A percentile compares a stretch with the other conserved stretches of the same genome.
These are phyloP conservation scores for Melangyna quadrimaculata DNA, from an alignment of 2,888 invertebrate genomes.

Conservation along the genomic window DNA sequence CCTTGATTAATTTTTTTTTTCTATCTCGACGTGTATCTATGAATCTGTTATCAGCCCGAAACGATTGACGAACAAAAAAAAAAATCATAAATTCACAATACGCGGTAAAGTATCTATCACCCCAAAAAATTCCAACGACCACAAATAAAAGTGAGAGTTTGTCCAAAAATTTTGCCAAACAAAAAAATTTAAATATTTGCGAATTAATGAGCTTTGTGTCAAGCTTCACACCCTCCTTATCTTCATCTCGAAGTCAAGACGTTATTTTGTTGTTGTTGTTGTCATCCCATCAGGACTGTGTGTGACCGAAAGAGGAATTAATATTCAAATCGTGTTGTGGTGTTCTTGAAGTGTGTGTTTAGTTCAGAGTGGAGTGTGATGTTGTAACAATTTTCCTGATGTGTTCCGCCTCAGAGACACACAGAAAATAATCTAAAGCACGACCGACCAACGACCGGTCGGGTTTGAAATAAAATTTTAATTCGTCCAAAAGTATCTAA, in stretches of 20 bases:
- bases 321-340: constrained; percentile 67
- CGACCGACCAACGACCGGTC: constrained; percentile 19
- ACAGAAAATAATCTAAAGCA: constrained; percentile 3
- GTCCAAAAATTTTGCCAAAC: constrained; percentile 8
- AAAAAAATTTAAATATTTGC: constrained; percentile 13
- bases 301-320: constrained; percentile 48
- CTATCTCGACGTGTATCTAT: not conserved
- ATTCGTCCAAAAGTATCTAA: constrained; percentile 10
- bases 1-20: not conserved
- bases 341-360: constrained; percentile 35
- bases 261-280: not conserved
- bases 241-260: not conserved
- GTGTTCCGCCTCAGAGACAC: constrained; percentile 33
- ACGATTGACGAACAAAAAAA: constrained; percentile 7
- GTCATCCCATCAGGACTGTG: constrained; percentile 17
- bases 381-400: constrained; percentile 27
- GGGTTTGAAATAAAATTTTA: constrained; percentile 13
- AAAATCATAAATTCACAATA: constrained; percentile 23
- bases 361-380: constrained; percentile 28
- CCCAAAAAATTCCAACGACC: not conserved
- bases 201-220: not conserved
- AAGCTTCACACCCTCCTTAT: not conserved
- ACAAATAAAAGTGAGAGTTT: constrained; percentile 58
- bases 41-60: constrained; percentile 34
- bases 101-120: constrained; percentile 24